Percentiles rank a stretch among this genome's conserved stretches.
These are phyloP conservation scores for Drosophila paulistorum DNA, from an alignment of 1,140 invertebrate species.

Conservation along the genomic window DNA sequence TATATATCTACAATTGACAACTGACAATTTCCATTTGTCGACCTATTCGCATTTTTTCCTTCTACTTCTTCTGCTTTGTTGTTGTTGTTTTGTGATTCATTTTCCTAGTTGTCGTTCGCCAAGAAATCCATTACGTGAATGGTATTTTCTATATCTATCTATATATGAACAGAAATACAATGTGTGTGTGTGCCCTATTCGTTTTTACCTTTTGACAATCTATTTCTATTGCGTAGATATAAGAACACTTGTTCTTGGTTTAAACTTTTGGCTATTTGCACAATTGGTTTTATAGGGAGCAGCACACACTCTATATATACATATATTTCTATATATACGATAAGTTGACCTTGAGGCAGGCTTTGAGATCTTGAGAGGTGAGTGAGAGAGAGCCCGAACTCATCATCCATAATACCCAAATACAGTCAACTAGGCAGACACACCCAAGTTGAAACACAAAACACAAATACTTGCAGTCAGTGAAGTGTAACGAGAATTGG, in stretches of 20 bases:
- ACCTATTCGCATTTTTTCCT: constrained; percentile 30
- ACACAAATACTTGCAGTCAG: constrained; percentile 43
- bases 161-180: neutral
- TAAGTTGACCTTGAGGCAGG: constrained; percentile 43
- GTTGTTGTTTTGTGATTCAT: constrained; percentile 58
- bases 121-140: constrained; percentile 64
- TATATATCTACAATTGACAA: constrained; percentile 62
- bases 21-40: constrained; percentile 77
- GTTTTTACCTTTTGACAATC: constrained; percentile 9
- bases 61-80: constrained; percentile 41
- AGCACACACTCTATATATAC: neutral
- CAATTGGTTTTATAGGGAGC: constrained; percentile 48
- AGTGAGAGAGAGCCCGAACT: constrained; percentile 4
- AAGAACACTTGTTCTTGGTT: constrained; percentile 56
- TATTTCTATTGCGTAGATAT: constrained; percentile 35
- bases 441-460: constrained; percentile 45
- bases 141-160: constrained; percentile 29
- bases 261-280: constrained; percentile 51
- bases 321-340: constrained; percentile 5
- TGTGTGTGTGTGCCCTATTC: neutral
- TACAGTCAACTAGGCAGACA: constrained; percentile 39
- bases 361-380: constrained; percentile 22
- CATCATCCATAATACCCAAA: constrained; percentile 40
- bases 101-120: constrained; percentile 40
- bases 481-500: constrained; percentile 58